Evolutionary conservation across 2,888 invertebrate species (phyloP).

Genomic region (Lottia scabra): DNA sequence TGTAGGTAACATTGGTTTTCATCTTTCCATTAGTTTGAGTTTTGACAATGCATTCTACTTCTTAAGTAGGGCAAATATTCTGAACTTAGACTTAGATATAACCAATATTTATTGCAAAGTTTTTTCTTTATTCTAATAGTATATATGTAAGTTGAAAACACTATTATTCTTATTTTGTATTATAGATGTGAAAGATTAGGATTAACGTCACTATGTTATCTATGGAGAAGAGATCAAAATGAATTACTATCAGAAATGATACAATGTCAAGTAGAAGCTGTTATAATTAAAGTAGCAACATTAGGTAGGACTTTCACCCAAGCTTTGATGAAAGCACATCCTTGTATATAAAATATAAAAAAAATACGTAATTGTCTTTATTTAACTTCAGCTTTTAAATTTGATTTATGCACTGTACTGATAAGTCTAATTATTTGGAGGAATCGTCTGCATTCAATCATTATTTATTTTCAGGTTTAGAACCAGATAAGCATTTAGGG

Average conservation of each 20-base stretch:
- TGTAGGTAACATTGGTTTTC: conserved; percentile 78
- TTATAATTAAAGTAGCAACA: conserved; percentile 97
- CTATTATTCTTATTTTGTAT: no score
- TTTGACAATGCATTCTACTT: no score
- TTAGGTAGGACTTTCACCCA: conserved; percentile 71
- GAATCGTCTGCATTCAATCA: no score
- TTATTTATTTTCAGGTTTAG: conserved; percentile 75
- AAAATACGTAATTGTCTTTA: no score
- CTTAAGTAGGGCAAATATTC: not conserved
- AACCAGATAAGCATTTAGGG: conserved; percentile 88
- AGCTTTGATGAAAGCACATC: not conserved
- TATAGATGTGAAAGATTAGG: conserved; percentile 88
- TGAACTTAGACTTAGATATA: not conserved
- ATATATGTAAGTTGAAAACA: no score
- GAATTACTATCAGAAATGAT: conserved; percentile 98
- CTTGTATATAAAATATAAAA: no score
- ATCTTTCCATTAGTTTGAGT: not conserved
- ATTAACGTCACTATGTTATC: conserved; percentile 88
- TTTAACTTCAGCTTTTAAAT: no score
- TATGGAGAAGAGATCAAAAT: conserved; percentile 96
- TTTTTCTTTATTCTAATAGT: no score
- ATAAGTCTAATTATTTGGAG: no score
- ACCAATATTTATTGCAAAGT: no score
- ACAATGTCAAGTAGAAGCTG: conserved; percentile 88
- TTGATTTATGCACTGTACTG: no score